Base-by-base conservation (phyloP, 2,888 invertebrate species). In the Neoscelio sp. region DNA sequence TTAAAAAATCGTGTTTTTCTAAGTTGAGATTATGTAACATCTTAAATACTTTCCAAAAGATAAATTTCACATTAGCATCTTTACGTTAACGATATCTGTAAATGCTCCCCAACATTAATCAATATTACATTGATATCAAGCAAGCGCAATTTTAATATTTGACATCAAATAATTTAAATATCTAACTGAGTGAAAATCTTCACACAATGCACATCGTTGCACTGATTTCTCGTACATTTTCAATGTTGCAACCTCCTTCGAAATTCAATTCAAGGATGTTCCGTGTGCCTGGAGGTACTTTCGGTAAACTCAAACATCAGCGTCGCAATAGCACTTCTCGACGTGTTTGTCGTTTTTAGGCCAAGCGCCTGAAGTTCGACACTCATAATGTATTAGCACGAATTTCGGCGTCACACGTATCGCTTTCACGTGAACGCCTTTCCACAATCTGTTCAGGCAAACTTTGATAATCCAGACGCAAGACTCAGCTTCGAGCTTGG, bases 221-320 rank as follows among this genome's bases (percentile, higher is more conserved):
- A 46, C 23, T 42, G 54, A 56, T 67, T 54, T 56, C 48, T 40
- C 18, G 28, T 38, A 13, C 40, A 26, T 48, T 58, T 56, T 44
- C 54, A 68, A 56, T 35, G 38, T 68, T 56, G 35, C 46, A 54
- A 56, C 35, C 46, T 70, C 30, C 58, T 58, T 58, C 58, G 30
- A 56, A 70, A 70, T 58, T 58, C 38, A 70, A 70, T 70, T 56
- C 40, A 70, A 48, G 58, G 56, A 56, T 44, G 23, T 17, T 58
- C 46, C 12, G 13, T 38, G 40, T 15, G 48, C 58, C 58, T 40
- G 5, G 20, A 58, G 68, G 68, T 58, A 35, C 48, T 70, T 48
- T 42, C 26, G 6, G 28, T 10, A 38, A 70, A 70, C 68, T 70
- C 58, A 58, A 48, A 58, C 33, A 58, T 38, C 58, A 56, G 35